Evolutionary conservation across 2,113 vertebrate species (phyloP).

Genomic region (Poecilia latipinna): DNA sequence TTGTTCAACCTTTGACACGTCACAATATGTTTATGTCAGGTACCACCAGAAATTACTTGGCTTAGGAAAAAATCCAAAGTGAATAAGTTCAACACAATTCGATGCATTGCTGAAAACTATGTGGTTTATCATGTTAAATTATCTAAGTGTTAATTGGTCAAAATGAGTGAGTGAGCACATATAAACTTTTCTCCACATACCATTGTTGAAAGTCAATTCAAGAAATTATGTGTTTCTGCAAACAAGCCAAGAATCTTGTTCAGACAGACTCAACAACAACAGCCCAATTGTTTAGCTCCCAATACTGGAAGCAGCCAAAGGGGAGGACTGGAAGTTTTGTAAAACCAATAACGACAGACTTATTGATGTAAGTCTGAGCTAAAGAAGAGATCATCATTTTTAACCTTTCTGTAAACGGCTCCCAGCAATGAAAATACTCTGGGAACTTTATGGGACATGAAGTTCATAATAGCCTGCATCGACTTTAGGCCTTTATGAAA

Average conservation of each 20-base stretch:
- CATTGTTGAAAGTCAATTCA: slow-evolving; percentile 3
- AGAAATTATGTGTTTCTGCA: slow-evolving; percentile 8
- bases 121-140: not conserved
- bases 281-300: slow-evolving; percentile 24
- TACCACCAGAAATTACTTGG: too few species aligned
- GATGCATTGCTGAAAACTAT: not conserved
- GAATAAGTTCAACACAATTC: too few species aligned
- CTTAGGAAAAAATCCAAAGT: too few species aligned
- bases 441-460: slow-evolving; percentile 53
- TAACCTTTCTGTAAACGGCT: slow-evolving; percentile 47
- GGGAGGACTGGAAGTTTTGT: slow-evolving; percentile 41
- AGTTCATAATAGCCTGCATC: slow-evolving; percentile 37
- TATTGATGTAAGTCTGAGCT: slow-evolving; percentile 54
- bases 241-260: slow-evolving; percentile 1
- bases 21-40: too few species aligned
- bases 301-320: slow-evolving; percentile 32
- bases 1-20: too few species aligned
- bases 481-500: slow-evolving; percentile 49
- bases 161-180: too few species aligned
- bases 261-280: slow-evolving; percentile 13
- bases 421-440: slow-evolving; percentile 37
- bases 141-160: too few species aligned
- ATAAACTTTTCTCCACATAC: slow-evolving; percentile 29
- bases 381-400: slow-evolving; percentile 44
- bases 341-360: slow-evolving; percentile 64